Conservation (phyloP, 23 tunicate genomes). For the Trididemnum miniatum region DNA sequence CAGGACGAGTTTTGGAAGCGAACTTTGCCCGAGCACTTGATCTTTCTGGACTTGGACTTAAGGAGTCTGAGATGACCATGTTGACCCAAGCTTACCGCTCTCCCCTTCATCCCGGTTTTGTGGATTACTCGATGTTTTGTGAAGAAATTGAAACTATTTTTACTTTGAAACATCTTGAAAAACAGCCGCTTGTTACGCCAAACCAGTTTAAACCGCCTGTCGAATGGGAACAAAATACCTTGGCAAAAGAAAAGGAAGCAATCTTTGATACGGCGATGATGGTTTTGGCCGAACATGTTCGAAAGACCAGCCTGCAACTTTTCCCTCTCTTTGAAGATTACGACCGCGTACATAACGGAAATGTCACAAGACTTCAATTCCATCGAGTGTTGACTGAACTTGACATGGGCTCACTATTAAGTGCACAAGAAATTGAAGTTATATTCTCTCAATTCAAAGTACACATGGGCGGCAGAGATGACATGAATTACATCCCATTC, state of each 20-base stretch:
- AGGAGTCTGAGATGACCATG: slow-evolving; percentile 85
- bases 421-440: slow-evolving; percentile 61
- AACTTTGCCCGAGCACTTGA: slow-evolving; percentile 82
- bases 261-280: slow-evolving; percentile 59
- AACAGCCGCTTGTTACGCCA: slow-evolving; percentile 70
- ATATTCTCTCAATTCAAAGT: slow-evolving; percentile 70
- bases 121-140: slow-evolving; percentile 63
- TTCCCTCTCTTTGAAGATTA: slow-evolving; percentile 92
- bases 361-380: slow-evolving; percentile 71
- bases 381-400: slow-evolving; percentile 82
- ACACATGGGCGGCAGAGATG: slow-evolving; percentile 74
- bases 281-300: slow-evolving; percentile 69
- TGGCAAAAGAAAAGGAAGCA: slow-evolving; percentile 59
- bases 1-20: slow-evolving; percentile 46
- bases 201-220: slow-evolving; percentile 82
- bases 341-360: slow-evolving; percentile 83
- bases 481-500: slow-evolving; percentile 87
- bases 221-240: slow-evolving; percentile 81
- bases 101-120: slow-evolving; percentile 60
- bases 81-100: slow-evolving; percentile 57
- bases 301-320: slow-evolving; percentile 73
- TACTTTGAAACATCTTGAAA: slow-evolving; percentile 75
- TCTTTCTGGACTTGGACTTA: slow-evolving; percentile 71
- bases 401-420: slow-evolving; percentile 64
- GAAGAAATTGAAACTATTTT: slow-evolving; percentile 87